phyloP scores from a whole-genome alignment of 2,797 vertebrate species.

The Vultur gryphus region DNA sequence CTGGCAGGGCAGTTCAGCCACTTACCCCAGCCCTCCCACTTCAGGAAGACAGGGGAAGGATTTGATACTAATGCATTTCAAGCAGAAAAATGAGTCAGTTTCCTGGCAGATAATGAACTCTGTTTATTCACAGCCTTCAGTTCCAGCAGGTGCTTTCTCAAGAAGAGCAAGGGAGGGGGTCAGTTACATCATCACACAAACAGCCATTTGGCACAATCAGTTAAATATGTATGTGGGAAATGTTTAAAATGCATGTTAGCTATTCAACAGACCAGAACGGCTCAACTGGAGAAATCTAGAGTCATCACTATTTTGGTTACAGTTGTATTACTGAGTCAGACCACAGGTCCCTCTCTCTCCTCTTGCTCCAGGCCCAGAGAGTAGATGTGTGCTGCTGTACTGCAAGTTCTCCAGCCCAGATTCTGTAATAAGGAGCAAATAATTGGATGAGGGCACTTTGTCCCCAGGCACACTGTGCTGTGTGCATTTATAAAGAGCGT shows the following conservation, averaged over 20 bases:
- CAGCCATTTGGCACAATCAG: constrained; percentile 38
- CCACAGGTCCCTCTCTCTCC: not conserved
- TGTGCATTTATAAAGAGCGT: not conserved
- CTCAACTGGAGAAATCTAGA: constrained; percentile 27
- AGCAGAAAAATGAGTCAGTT: constrained; percentile 61
- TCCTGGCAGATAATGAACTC: constrained; percentile 54
- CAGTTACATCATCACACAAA: constrained; percentile 51
- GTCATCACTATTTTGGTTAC: constrained; percentile 20
- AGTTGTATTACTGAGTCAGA: not conserved
- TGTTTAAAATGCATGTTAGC: constrained; percentile 36
- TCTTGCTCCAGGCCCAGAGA: not conserved
- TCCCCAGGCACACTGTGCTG: not conserved
- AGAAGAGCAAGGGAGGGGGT: constrained; percentile 39
- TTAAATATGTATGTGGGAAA: constrained; percentile 41
- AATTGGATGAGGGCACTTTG: not conserved
- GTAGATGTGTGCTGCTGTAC: not conserved
- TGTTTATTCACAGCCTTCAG: constrained; percentile 44
- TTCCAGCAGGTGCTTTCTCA: constrained; percentile 60
- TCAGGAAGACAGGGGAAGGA: constrained; percentile 34
- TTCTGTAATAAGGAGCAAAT: not conserved
- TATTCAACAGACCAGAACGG: constrained; percentile 35
- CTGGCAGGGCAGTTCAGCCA: not conserved
- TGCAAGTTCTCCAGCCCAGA: not conserved
- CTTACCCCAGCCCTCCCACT: not conserved
- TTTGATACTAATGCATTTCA: constrained; percentile 40